Conservation (phyloP, 2,888 invertebrate genomes). For the Deilephila porcellus region DNA sequence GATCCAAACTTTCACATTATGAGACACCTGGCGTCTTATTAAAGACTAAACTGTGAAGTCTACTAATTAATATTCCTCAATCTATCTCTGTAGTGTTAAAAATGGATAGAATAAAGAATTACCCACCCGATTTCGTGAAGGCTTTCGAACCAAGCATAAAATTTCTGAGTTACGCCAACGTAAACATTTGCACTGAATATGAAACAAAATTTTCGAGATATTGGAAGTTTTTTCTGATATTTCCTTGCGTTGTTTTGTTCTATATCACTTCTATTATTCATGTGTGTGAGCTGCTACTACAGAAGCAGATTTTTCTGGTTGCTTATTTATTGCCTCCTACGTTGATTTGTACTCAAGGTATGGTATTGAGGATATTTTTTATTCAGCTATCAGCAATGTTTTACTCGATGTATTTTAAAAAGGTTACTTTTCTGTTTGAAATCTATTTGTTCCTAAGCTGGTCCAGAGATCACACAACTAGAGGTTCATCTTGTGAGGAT, state of each 20-base stretch:
- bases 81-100: neutral
- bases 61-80: neutral
- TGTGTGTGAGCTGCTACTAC: slow-evolving; percentile 34
- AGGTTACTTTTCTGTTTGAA: too few species aligned
- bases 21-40: neutral
- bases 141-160: slow-evolving; percentile 43
- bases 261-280: slow-evolving; percentile 33
- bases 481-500: too few species aligned
- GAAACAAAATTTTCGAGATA: slow-evolving; percentile 39
- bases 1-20: neutral
- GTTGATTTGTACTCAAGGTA: slow-evolving; percentile 45
- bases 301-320: slow-evolving; percentile 40
- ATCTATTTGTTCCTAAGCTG: too few species aligned
- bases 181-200: slow-evolving; percentile 43
- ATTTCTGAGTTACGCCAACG: slow-evolving; percentile 43
- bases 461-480: too few species aligned
- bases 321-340: slow-evolving; percentile 43
- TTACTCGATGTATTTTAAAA: too few species aligned
- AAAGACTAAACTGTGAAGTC: neutral
- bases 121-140: slow-evolving; percentile 48
- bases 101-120: slow-evolving; percentile 39
- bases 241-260: slow-evolving; percentile 37
- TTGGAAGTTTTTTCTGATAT: slow-evolving; percentile 45
- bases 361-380: slow-evolving; percentile 5
- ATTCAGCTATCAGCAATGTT: too few species aligned